A percentile compares a stretch with the other conserved stretches of the same genome.
These are phyloP conservation scores for Xyrichtys novacula DNA, from an alignment of 2,797 vertebrate genomes.

Conservation along the genomic window DNA sequence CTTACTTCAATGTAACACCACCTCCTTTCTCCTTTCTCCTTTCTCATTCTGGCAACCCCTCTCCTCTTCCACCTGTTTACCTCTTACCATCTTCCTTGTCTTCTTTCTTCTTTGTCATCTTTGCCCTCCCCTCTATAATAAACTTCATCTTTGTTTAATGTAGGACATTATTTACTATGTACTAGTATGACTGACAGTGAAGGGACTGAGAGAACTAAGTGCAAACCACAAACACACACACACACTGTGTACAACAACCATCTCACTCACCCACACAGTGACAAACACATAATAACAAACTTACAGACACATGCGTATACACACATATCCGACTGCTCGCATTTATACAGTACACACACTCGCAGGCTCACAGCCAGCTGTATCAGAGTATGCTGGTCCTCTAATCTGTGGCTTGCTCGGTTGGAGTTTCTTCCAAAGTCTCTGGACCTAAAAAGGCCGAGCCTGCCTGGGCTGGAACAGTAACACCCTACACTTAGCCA, in stretches of 20 bases:
- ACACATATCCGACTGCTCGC: slow-evolving; percentile 49
- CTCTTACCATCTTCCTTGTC: slow-evolving; percentile 15
- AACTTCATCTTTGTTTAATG: slow-evolving; percentile 28
- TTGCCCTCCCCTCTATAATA: not conserved
- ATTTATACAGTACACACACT: slow-evolving; percentile 39
- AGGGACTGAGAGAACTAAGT: slow-evolving; percentile 10
- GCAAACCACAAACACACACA: slow-evolving; percentile 25
- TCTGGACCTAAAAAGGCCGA: slow-evolving; percentile 73
- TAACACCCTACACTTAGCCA: slow-evolving; percentile 86
- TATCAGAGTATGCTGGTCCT: slow-evolving; percentile 70
- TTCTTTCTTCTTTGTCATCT: not conserved
- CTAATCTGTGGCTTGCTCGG: slow-evolving; percentile 77
- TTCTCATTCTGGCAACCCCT: slow-evolving; percentile 7
- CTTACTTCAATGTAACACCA: slow-evolving; percentile 30
- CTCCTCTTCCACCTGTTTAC: slow-evolving; percentile 33
- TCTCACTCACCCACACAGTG: slow-evolving; percentile 24
- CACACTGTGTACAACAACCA: slow-evolving; percentile 17
- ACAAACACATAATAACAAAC: slow-evolving; percentile 54
- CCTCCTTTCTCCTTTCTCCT: slow-evolving; percentile 13
- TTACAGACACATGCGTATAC: slow-evolving; percentile 32
- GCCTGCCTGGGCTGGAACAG: slow-evolving; percentile 76
- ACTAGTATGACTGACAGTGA: slow-evolving; percentile 21
- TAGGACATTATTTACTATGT: slow-evolving; percentile 20
- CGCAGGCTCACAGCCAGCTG: slow-evolving; percentile 49
- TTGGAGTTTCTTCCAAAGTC: slow-evolving; percentile 74